phyloP scores from a whole-genome alignment of 1,140 invertebrate species.

The Drosophila sulfurigaster region DNA sequence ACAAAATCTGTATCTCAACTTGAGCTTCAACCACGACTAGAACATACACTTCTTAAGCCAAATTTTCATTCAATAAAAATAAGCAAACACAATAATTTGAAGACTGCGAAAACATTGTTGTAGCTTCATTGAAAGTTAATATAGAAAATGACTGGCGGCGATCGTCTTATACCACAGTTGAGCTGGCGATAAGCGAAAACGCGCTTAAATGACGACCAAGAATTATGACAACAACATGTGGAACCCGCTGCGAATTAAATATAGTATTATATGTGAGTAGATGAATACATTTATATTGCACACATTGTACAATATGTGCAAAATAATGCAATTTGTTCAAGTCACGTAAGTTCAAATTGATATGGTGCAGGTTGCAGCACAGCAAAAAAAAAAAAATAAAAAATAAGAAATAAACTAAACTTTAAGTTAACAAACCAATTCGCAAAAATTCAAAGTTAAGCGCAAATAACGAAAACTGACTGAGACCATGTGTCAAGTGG shows the following conservation, averaged over 20 bases:
- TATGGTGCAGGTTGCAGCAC: conserved; percentile 52
- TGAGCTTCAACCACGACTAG: background rate
- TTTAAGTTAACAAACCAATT: conserved; percentile 24
- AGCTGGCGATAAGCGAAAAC: conserved; percentile 42
- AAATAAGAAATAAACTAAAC: conserved; percentile 6
- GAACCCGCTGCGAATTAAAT: conserved; percentile 17
- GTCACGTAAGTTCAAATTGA: conserved; percentile 77
- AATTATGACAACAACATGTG: conserved; percentile 28
- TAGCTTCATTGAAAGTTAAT: too few relatives aligned
- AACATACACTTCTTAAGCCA: background rate
- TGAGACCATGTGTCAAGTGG: conserved; percentile 39
- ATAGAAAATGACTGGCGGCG: background rate
- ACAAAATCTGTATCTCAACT: conserved; percentile 11
- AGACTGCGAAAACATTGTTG: too few relatives aligned
- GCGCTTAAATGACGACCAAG: conserved; percentile 46
- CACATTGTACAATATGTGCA: conserved; percentile 39
- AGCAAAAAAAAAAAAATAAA: conserved; percentile 30
- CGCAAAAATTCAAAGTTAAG: conserved; percentile 26
- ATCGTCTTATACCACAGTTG: conserved; percentile 1
- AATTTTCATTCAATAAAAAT: too few relatives aligned
- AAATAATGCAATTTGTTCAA: conserved; percentile 66
- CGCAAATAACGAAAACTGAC: background rate
- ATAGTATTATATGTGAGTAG: conserved; percentile 11
- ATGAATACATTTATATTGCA: conserved; percentile 6
- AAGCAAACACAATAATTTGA: too few relatives aligned